Percentiles rank a stretch among this genome's conserved stretches.
phyloP scores from a whole-genome alignment of 2,113 vertebrate species.

The Oryzias javanicus region DNA sequence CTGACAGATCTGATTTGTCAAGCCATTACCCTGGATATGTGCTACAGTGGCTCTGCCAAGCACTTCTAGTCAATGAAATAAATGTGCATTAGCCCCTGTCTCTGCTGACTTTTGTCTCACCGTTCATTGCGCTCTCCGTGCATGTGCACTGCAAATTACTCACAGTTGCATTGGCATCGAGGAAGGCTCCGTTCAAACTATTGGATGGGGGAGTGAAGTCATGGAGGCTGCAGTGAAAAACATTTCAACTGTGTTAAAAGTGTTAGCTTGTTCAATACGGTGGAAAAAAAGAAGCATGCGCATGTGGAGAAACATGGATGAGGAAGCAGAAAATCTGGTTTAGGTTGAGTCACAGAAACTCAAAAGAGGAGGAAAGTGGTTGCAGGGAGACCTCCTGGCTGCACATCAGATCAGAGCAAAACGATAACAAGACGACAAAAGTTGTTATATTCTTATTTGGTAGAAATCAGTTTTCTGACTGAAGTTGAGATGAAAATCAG shows the following conservation, averaged over 20 bases:
- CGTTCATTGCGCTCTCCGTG: conserved; percentile 22
- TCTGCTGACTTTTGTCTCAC: conserved; percentile 36
- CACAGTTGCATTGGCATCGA: conserved; percentile 25
- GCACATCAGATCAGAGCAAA: neutral
- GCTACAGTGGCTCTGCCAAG: conserved; percentile 36
- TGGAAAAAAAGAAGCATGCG: conserved; percentile 22
- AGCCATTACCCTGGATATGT: conserved; percentile 54
- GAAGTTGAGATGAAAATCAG: no score
- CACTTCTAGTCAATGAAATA: conserved; percentile 56
- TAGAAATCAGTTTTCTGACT: neutral
- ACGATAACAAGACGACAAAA: neutral
- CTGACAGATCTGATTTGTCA: conserved; percentile 70
- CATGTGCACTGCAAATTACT: conserved; percentile 37
- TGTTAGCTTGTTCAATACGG: conserved; percentile 39
- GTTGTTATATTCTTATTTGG: neutral
- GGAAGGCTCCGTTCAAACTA: conserved; percentile 20
- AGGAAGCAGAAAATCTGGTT: conserved; percentile 26
- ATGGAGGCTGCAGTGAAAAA: conserved; percentile 3
- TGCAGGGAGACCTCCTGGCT: neutral
- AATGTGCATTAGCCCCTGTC: conserved; percentile 48
- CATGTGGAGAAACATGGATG: conserved; percentile 30
- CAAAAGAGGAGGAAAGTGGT: conserved; percentile 7
- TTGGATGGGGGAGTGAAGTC: conserved; percentile 7
- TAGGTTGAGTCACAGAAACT: conserved; percentile 22
- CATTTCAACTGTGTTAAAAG: conserved; percentile 47